Evolutionary conservation across 2,797 vertebrate species (phyloP), one percentile per base, ranked within the genome.

Genomic region (Novumbra hubbsi): DNA sequence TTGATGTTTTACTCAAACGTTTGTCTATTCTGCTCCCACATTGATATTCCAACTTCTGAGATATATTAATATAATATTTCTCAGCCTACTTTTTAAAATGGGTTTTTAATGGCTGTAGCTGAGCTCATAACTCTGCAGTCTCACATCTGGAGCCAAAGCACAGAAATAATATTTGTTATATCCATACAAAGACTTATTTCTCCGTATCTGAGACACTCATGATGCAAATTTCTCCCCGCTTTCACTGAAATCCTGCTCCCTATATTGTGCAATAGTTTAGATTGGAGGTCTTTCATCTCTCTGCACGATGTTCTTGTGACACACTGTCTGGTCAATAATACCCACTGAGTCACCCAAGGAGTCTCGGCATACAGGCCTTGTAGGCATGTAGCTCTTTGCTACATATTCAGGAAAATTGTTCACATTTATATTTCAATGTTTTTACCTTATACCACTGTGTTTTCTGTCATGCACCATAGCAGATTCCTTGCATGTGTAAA

Each of bases 151-250:
- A 87, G 68, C 48, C 80, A 82, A 24, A 86, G 87, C 84, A 84
- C 85, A 81, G 68, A 74, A 88, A 88, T 89, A 88, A 89, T 90
- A 87, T 86, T 76, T 60, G 83, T 88, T 88, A 83, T 86, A 87
- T 85, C 83, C 88, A 88, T 82, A 90, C 80, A 84, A 87, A 90
- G 83, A 80, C 85, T 79, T 85, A 77, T 80, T 84, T 50, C 57
- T 49, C 38, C 60, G 66, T 70, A 55, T 69, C 65, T 68, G 66
- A 50, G 67, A 55, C 27, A 52, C 9, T 1, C 28, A 12, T 16
- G 27, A 73, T 21, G 63, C 27, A 69, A 2, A 45, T 49, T 28
- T 17, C 12, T 28, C 41, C 68, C 8, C 41, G 16, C 41, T 45
- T 45, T 28, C 45, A 15, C 45, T 57, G 55, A 9, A n/a, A 57